Conservation (phyloP, 2,113 vertebrate species). For the Lipophrys pholis region DNA sequence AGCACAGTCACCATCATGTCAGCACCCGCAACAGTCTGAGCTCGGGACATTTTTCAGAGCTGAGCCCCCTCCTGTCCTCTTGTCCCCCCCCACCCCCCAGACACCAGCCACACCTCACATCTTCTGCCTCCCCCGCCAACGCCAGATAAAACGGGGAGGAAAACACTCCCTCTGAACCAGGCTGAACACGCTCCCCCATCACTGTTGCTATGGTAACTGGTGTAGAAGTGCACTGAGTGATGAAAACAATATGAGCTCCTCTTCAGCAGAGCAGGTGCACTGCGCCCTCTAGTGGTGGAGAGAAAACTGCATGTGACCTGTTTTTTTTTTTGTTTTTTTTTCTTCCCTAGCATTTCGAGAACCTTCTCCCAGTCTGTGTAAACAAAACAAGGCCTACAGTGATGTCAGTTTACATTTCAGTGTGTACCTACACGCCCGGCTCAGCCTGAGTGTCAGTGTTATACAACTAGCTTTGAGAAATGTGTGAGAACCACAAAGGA, state of each 20-base stretch:
- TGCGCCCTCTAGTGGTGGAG: conserved; percentile 66
- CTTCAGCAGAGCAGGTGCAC: conserved; percentile 25
- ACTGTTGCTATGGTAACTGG: conserved; percentile 80
- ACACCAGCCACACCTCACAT: conserved; percentile 65
- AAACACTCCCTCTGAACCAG: conserved; percentile 36
- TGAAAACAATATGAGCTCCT: conserved; percentile 52
- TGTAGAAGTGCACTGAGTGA: conserved; percentile 43
- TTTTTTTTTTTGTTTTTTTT: conserved; percentile 49
- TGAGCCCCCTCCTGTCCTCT: no score
- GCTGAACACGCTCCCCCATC: conserved; percentile 45
- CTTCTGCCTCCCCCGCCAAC: conserved; percentile 67
- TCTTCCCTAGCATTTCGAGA: conserved; percentile 68
- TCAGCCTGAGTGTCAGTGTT: not conserved
- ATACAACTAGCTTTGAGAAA: not conserved
- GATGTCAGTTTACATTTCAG: conserved; percentile 11
- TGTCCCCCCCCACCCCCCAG: no score
- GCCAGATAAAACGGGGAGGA: conserved; percentile 29
- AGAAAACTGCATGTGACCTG: conserved; percentile 66
- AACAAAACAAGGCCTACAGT: conserved; percentile 45
- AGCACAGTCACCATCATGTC: conserved; percentile 38
- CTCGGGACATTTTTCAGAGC: not conserved
- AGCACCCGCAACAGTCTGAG: conserved; percentile 1
- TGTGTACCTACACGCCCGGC: not conserved
- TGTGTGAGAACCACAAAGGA: not conserved
- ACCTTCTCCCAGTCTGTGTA: conserved; percentile 64